Base-by-base conservation (phyloP, 2,888 invertebrate species). In the Hedychridium roseum region DNA sequence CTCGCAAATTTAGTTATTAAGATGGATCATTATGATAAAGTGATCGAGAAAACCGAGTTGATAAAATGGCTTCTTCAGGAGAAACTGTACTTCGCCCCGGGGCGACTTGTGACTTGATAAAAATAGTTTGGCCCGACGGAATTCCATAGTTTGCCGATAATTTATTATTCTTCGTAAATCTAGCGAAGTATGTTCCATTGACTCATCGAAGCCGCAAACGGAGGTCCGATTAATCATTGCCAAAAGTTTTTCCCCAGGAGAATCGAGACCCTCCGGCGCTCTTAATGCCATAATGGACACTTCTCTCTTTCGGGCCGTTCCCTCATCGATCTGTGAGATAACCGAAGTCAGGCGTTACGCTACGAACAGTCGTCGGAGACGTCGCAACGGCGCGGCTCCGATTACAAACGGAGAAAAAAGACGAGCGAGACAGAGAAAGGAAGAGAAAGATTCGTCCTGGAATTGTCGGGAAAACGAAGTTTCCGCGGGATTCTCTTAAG, bases 241-340 rank as follows among this genome's bases (percentile, higher is more conserved):
- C 61, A 65, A 69, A 74, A 73, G 64, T 73, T 74, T 71, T 62
- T 46, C 62, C 73, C 67, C 71, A 36, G 16, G 71, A 66, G 68
- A 66, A 50, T 40, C 23, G 43, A 42, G 59, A 66, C 67, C 68
- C 70, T 66, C 61, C 50, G 41, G 42, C 52, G 35, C 54, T 49
- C 54, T 55, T 71, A 70, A 71, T 71, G 66, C 57, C 53, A 67
- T 73, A 74, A 74, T 73, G 70, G 71, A 71, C 63, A 68, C 62
- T 66, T 52, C 50, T 57, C 47, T 45, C 43, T 54, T 57, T 57
- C 50, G 45, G 47, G 51, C 57, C 35, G 44, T 46, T 49, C 44
- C 50, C 59, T 48, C 57, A 68, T 62, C 51, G 67, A 64, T 66
- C 60, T 50, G 42, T n/a, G n/a, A 27, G 12, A 27, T 27, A 27